Base-by-base conservation (phyloP, 1,140 invertebrate species). In the Solen grandis region DNA sequence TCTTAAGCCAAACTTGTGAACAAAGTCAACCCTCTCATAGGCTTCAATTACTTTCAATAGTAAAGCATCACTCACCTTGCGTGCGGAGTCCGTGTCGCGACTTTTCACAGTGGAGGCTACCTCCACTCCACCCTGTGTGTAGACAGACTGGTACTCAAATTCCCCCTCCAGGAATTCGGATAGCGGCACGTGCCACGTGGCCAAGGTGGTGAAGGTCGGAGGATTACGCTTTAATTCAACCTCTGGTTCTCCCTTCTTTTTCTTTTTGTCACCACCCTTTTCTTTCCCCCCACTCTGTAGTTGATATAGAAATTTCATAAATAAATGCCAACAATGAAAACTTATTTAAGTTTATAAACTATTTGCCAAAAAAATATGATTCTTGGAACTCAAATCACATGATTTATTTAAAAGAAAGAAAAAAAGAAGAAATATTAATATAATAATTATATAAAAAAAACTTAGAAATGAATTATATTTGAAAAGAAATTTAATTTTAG, bases 81-180 rank as follows among this genome's bases (percentile, higher is more conserved):
- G 86, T 1, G n/a, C 62, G 14, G 73, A 62, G n/a, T 84, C 82
- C 25, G 80, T 84, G n/a, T 82, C 82, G 2, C 55, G n/a, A 63
- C 84, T 83, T n/a, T 84, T 81, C 13, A 83, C 50, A 22, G 84
- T 84, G 31, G 87, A 83, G 0, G 85, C 82, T 1, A 82, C 69
- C 66, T 86, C 83, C 16, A 84, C 81, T 0, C 77, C 80, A 36
- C 84, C 87, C 27, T 88, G 74, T 13, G 79, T 83, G 63, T 84
- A 90, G 10, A 88, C 73, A 25, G 76, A 81, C 31, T 83, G 60
- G 54, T 81, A 83, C 14, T 84, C 78, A 54, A 83, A 88, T 50
- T 91, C 90, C 46, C 90, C 90, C 38, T 90, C 88, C 13, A 90
- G 79, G 72, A 92, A 89, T 10, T 87, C 86, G 22, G 85, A 84